phyloP scores from a whole-genome alignment of 2,888 invertebrate genomes.

The Quadriops clusia region DNA sequence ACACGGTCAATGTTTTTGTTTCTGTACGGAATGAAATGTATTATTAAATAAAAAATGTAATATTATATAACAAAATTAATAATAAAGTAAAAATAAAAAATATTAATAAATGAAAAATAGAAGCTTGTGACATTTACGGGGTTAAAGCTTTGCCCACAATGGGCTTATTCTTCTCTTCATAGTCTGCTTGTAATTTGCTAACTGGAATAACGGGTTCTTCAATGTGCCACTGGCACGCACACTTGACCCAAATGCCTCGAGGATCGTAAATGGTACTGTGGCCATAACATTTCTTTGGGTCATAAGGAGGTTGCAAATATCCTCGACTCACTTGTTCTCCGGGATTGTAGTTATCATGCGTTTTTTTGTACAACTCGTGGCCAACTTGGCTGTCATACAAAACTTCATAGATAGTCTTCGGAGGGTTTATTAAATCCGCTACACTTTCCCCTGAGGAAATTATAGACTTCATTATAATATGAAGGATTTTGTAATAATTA shows the following conservation, averaged over 20 bases:
- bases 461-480: too few species aligned
- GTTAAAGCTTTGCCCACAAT: conserved; percentile 36
- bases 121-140: conserved; percentile 28
- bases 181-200: conserved; percentile 38
- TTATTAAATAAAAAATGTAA: neutral
- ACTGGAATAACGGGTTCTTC: conserved; percentile 29
- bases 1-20: conserved; percentile 39
- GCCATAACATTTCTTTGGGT: conserved; percentile 38
- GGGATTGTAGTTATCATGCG: conserved; percentile 38
- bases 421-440: conserved; percentile 35
- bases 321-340: conserved; percentile 34
- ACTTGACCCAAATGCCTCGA: conserved; percentile 39
- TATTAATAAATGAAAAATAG: neutral
- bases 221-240: conserved; percentile 33
- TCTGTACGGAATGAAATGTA: conserved; percentile 13
- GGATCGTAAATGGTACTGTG: conserved; percentile 36
- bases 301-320: conserved; percentile 34
- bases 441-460: conserved; percentile 22
- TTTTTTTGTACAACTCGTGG: conserved; percentile 37
- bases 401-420: conserved; percentile 30
- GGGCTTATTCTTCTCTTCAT: conserved; percentile 30
- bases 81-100: conserved; percentile 1
- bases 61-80: neutral
- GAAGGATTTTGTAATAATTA: too few species aligned
- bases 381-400: conserved; percentile 31